Conservation (phyloP, 1,140 invertebrate genomes). For the Drepana arcuata region DNA sequence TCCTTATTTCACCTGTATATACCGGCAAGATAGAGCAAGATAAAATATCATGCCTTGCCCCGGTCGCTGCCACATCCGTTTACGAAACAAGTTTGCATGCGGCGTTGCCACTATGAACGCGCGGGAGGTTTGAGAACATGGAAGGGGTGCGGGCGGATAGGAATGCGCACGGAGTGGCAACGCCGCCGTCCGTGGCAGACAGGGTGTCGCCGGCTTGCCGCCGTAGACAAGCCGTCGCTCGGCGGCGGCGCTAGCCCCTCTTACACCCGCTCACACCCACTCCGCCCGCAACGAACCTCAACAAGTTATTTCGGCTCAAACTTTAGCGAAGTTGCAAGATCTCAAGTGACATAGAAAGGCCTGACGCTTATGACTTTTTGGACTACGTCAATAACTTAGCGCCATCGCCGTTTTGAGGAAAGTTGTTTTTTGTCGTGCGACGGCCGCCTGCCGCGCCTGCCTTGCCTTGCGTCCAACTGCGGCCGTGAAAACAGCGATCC, state of each 20-base stretch:
- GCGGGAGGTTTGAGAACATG: constrained; percentile 51
- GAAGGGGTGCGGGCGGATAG: constrained; percentile 63
- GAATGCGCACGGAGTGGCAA: constrained; percentile 77
- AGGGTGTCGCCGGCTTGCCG: constrained; percentile 89
- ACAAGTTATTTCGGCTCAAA: constrained; percentile 66
- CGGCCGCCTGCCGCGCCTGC: constrained; percentile 53
- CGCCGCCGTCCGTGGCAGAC: constrained; percentile 85
- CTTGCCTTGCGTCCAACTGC: constrained; percentile 45
- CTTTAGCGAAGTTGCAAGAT: constrained; percentile 35
- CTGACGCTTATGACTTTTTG: constrained; percentile 37
- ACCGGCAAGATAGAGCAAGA: constrained; percentile 24
- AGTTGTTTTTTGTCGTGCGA: constrained; percentile 66
- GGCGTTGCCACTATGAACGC: constrained; percentile 63
- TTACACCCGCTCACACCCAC: constrained; percentile 38
- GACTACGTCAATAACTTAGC: constrained; percentile 36
- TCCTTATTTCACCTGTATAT: constrained; percentile 25
- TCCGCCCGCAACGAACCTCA: constrained; percentile 52
- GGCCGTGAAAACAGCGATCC: constrained; percentile 32
- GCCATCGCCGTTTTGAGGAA: constrained; percentile 69
- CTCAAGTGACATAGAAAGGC: constrained; percentile 24
- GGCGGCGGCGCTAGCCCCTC: constrained; percentile 60
- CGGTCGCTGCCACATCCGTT: constrained; percentile 75
- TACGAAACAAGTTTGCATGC: constrained; percentile 77
- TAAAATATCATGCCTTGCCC: constrained; percentile 38
- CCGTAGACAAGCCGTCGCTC: constrained; percentile 82